Conservation (phyloP, 1,140 invertebrate genomes). For the Drosophila sechellia region DNA sequence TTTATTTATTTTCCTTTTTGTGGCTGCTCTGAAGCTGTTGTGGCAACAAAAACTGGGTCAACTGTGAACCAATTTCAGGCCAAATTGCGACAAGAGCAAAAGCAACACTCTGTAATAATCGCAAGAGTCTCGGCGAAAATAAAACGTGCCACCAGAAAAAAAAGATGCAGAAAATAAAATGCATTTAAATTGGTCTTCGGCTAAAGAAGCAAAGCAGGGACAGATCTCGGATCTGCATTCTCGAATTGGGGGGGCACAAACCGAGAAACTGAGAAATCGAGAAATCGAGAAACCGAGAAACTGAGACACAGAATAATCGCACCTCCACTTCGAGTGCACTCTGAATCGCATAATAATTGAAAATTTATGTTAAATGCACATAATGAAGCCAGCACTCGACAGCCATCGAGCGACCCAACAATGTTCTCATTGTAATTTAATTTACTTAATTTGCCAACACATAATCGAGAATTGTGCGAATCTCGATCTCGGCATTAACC, state of each 20-base stretch:
- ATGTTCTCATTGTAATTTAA: slow-evolving; percentile 79
- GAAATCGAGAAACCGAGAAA: background rate
- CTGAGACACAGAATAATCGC: background rate
- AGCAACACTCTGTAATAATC: slow-evolving; percentile 41
- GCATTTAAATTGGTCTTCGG: slow-evolving; percentile 56
- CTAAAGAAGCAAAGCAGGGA: slow-evolving; percentile 11
- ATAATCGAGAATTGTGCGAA: slow-evolving; percentile 47
- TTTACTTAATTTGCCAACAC: slow-evolving; percentile 69
- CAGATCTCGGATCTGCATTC: slow-evolving; percentile 49
- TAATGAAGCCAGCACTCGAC: slow-evolving; percentile 64
- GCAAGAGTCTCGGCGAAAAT: slow-evolving; percentile 48
- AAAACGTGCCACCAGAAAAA: slow-evolving; percentile 47
- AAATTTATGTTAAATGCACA: slow-evolving; percentile 79
- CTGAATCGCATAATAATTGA: slow-evolving; percentile 81
- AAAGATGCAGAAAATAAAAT: slow-evolving; percentile 53
- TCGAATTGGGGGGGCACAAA: slow-evolving; percentile 48
- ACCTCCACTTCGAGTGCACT: slow-evolving; percentile 54
- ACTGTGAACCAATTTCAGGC: slow-evolving; percentile 73
- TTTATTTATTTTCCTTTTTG: background rate
- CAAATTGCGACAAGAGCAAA: slow-evolving; percentile 59
- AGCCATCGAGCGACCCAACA: slow-evolving; percentile 49
- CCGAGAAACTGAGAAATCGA: background rate
- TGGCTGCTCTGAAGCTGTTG: slow-evolving; percentile 3
- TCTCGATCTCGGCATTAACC: slow-evolving; percentile 31
- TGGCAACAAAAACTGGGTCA: slow-evolving; percentile 68